Conservation (phyloP, 2,113 vertebrate genomes). For the Sciurus niger region DNA sequence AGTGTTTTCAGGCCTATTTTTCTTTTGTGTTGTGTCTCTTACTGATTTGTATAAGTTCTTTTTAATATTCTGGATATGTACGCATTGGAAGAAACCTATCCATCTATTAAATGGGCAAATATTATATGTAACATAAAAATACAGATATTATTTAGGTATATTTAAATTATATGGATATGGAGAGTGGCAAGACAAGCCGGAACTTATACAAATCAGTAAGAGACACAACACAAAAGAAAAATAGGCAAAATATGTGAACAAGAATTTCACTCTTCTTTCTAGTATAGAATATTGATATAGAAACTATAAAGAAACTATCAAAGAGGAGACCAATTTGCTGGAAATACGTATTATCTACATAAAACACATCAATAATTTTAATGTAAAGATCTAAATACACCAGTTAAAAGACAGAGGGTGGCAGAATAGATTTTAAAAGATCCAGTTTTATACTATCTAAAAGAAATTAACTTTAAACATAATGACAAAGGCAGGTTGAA, state of each 20-base stretch:
- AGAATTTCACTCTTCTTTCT: neutral
- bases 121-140: too few species aligned
- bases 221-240: neutral
- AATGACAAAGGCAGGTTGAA: neutral
- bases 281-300: neutral
- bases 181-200: too few species aligned
- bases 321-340: neutral
- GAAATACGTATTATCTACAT: neutral
- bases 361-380: too few species aligned
- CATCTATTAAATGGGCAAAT: too few species aligned
- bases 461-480: too few species aligned
- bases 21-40: too few species aligned
- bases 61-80: too few species aligned
- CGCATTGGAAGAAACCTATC: too few species aligned
- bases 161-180: too few species aligned
- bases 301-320: conserved; percentile 8
- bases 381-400: neutral
- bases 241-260: neutral
- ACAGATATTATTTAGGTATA: too few species aligned
- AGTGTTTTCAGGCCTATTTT: neutral
- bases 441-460: too few species aligned
- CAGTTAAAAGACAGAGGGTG: neutral
- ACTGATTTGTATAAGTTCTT: too few species aligned
- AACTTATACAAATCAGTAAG: neutral
- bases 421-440: neutral